Evolutionary conservation across 2,797 vertebrate species (phyloP).

Genomic region (Picus viridis): DNA sequence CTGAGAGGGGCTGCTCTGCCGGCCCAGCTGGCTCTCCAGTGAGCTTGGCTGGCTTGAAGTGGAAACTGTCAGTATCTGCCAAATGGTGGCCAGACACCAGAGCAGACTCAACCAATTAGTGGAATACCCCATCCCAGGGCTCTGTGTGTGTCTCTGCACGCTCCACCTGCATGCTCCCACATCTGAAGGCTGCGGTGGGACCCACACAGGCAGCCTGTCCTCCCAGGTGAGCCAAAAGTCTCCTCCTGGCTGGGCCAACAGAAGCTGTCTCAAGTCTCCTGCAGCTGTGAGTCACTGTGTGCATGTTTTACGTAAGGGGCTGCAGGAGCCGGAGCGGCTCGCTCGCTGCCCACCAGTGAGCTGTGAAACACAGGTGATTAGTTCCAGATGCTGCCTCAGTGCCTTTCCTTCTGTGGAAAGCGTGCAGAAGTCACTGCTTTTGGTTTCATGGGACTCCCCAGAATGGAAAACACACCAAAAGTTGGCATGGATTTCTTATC

Average conservation of each 20-base stretch:
- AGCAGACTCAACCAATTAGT: constrained; percentile 74
- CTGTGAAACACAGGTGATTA: constrained; percentile 48
- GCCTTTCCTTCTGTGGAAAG: background rate
- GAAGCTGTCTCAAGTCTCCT: background rate
- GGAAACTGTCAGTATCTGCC: constrained; percentile 65
- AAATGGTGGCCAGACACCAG: constrained; percentile 71
- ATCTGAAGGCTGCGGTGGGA: background rate
- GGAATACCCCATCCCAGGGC: constrained; percentile 56
- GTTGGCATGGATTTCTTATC: background rate
- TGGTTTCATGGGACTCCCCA: background rate
- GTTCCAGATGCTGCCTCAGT: constrained; percentile 48
- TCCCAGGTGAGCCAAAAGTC: constrained; percentile 15
- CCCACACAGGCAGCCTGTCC: background rate
- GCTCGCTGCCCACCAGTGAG: constrained; percentile 35
- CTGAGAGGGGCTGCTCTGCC: background rate
- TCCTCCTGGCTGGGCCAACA: background rate
- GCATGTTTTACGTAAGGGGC: constrained; percentile 3
- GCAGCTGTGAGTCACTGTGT: background rate
- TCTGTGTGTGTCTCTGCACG: background rate
- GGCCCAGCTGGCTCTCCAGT: constrained; percentile 27
- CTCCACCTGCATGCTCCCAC: constrained; percentile 6
- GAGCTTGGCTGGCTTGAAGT: constrained; percentile 10
- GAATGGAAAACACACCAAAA: constrained; percentile 31
- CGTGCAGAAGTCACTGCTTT: constrained; percentile 22
- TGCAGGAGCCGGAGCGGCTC: background rate